phyloP scores from a whole-genome alignment of 2,888 invertebrate genomes.

The Phyllotreta striolata region DNA sequence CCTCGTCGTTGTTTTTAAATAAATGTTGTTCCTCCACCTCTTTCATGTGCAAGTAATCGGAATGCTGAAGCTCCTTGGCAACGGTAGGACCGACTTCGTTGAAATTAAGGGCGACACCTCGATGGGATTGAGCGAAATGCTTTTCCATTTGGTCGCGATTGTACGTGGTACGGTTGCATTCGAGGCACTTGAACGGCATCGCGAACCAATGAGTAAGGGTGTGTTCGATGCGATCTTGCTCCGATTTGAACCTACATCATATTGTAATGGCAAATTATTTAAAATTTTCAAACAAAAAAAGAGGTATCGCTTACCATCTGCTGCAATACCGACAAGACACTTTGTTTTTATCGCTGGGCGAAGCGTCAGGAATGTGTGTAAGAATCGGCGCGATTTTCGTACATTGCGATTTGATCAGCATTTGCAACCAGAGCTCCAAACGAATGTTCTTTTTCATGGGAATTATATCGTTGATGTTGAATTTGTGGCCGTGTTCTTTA shows the following conservation, averaged over 20 bases:
- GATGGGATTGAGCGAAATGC: conserved; percentile 44
- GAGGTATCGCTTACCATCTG: conserved; percentile 42
- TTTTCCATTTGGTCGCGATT: conserved; percentile 52
- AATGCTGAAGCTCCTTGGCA: conserved; percentile 27
- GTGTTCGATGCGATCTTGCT: conserved; percentile 58
- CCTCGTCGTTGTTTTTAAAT: background rate
- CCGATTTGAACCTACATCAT: conserved; percentile 44
- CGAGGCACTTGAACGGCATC: conserved; percentile 61
- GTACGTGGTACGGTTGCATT: conserved; percentile 58
- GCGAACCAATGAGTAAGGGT: conserved; percentile 62
- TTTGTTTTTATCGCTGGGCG: conserved; percentile 16
- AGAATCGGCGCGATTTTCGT: conserved; percentile 38
- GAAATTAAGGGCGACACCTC: conserved; percentile 21
- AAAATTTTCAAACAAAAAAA: background rate
- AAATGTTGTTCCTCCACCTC: conserved; percentile 21
- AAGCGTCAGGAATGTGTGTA: conserved; percentile 22
- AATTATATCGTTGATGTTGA: conserved; percentile 37
- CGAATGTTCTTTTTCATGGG: conserved; percentile 41
- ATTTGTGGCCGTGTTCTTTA: conserved; percentile 56
- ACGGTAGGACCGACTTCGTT: conserved; percentile 40
- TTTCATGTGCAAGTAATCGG: conserved; percentile 33
- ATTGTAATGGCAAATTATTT: background rate
- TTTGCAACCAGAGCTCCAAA: conserved; percentile 51
- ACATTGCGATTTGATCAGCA: conserved; percentile 48
- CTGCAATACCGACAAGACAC: conserved; percentile 36